These are phyloP conservation scores for Rhinoderma darwinii DNA, from an alignment of 2,113 vertebrate genomes.

Conservation along the genomic window DNA sequence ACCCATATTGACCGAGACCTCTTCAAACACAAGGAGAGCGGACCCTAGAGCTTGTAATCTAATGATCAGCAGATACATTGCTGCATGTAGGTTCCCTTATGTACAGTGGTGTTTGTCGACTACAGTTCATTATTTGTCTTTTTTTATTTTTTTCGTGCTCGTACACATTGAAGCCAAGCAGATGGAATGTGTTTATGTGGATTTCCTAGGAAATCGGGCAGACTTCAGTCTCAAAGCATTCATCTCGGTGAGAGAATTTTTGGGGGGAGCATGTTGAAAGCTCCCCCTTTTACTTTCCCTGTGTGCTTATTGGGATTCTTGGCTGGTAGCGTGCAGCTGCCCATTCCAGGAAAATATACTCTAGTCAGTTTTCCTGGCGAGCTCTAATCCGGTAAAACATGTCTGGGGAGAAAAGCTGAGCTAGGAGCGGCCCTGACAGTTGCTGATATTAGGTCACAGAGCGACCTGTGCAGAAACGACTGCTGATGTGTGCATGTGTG, in stretches of 20 bases:
- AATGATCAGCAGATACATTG: background rate
- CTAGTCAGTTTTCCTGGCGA: constrained; percentile 35
- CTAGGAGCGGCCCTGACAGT: constrained; percentile 47
- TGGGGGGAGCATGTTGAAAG: background rate
- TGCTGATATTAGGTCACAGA: constrained; percentile 39
- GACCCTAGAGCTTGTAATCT: background rate
- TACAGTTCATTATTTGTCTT: background rate
- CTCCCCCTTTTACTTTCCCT: background rate
- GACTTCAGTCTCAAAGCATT: background rate
- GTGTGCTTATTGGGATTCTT: constrained; percentile 28
- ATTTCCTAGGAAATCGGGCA: background rate
- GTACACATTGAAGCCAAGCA: background rate
- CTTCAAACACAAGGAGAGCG: background rate
- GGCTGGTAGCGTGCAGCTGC: constrained; percentile 36
- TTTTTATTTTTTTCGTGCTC: too few species aligned
- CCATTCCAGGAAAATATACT: constrained; percentile 54
- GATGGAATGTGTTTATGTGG: background rate
- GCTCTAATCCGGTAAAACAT: constrained; percentile 54
- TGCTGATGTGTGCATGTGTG: constrained; percentile 3
- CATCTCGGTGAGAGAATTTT: background rate
- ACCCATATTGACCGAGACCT: background rate
- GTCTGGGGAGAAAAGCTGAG: constrained; percentile 44
- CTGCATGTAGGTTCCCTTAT: background rate
- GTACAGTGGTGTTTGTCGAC: background rate
- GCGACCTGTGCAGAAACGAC: constrained; percentile 8